These are phyloP conservation scores for Lordiphosa stackelbergi DNA, from an alignment of 1,140 invertebrate species.

Conservation along the genomic window DNA sequence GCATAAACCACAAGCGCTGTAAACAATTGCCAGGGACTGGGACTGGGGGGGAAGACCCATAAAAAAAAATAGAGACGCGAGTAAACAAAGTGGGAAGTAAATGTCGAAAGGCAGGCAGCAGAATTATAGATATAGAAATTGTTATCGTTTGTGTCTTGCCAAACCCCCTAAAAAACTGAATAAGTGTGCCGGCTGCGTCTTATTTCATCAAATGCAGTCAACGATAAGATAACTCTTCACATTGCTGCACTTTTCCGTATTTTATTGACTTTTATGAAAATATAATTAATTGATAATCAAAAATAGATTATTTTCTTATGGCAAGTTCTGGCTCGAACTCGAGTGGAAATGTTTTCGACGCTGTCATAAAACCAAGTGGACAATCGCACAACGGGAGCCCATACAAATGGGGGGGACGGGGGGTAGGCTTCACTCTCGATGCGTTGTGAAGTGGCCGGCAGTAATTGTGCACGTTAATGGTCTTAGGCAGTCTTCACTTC, in stretches of 20 bases:
- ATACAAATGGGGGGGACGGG: neutral
- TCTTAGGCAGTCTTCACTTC: slow-evolving; percentile 39
- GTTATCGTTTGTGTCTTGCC: slow-evolving; percentile 4
- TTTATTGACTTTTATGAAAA: slow-evolving; percentile 33
- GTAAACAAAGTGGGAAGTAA: slow-evolving; percentile 62
- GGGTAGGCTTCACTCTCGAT: slow-evolving; percentile 13
- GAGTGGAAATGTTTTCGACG: slow-evolving; percentile 34
- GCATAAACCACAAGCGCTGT: slow-evolving; percentile 55
- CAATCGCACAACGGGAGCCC: slow-evolving; percentile 1
- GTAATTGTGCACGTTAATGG: slow-evolving; percentile 45
- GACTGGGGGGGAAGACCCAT: slow-evolving; percentile 37
- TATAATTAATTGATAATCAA: slow-evolving; percentile 69
- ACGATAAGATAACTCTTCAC: slow-evolving; percentile 44
- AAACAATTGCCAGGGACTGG: slow-evolving; percentile 51
- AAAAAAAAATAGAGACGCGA: slow-evolving; percentile 35
- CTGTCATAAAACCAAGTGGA: slow-evolving; percentile 36
- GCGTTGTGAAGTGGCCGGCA: slow-evolving; percentile 17
- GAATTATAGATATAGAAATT: slow-evolving; percentile 55
- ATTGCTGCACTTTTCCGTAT: slow-evolving; percentile 17
- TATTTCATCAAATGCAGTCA: slow-evolving; percentile 47
- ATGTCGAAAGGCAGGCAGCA: slow-evolving; percentile 44
- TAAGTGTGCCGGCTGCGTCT: slow-evolving; percentile 58
- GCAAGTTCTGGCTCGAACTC: neutral
- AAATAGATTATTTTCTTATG: slow-evolving; percentile 45
- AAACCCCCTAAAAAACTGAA: slow-evolving; percentile 6